These are phyloP conservation scores for Sebastes goodei DNA, from an alignment of 2,797 vertebrate genomes.

Conservation along the genomic window DNA sequence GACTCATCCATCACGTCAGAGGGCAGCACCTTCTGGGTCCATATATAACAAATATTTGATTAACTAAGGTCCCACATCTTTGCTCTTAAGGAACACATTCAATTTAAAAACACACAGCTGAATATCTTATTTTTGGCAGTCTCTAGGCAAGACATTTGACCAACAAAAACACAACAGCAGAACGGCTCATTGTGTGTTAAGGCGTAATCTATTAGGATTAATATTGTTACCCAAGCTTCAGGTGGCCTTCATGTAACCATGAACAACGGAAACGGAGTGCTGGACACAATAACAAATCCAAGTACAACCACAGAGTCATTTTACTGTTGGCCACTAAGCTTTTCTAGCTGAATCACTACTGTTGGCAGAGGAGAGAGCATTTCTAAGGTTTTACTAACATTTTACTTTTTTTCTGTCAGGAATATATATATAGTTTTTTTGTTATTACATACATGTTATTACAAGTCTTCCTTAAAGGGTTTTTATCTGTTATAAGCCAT, in stretches of 20 bases:
- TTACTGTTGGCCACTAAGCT: slow-evolving; percentile 5
- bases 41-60: background rate
- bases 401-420: slow-evolving; percentile 6
- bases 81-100: background rate
- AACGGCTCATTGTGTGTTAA: background rate
- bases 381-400: slow-evolving; percentile 23
- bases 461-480: background rate
- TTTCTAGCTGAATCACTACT: slow-evolving; percentile 42
- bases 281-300: slow-evolving; percentile 9
- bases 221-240: background rate
- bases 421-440: background rate
- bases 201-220: background rate
- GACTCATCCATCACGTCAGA: background rate
- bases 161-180: background rate
- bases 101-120: background rate
- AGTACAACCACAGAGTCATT: slow-evolving; percentile 25
- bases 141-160: background rate
- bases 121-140: background rate
- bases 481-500: background rate
- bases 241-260: background rate
- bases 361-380: slow-evolving; percentile 8
- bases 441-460: background rate
- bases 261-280: slow-evolving; percentile 15
- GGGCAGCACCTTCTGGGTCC: background rate
- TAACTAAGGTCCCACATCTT: background rate